Conservation (phyloP, 1,140 invertebrate species). For the Drosophila asahinai region DNA sequence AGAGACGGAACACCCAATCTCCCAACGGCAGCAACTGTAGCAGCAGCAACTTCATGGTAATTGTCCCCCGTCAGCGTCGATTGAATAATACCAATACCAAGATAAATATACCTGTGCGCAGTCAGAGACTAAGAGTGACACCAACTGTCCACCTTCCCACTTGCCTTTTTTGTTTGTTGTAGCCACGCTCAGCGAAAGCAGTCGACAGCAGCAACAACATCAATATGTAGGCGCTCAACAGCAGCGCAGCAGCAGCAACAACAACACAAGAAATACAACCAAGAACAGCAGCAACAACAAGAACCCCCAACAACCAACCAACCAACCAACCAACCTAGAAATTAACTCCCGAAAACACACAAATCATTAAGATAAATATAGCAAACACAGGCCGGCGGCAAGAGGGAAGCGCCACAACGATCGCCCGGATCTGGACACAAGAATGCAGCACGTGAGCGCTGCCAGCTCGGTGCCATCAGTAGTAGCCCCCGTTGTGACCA, state of each 20-base stretch:
- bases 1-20: background rate
- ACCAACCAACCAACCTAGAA: constrained; percentile 25
- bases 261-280: constrained; percentile 39
- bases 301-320: constrained; percentile 17
- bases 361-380: constrained; percentile 14
- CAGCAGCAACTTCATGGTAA: constrained; percentile 58
- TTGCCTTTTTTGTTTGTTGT: constrained; percentile 75
- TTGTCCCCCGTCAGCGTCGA: constrained; percentile 44
- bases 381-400: constrained; percentile 13
- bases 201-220: constrained; percentile 76
- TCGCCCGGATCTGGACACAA: constrained; percentile 38
- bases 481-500: constrained; percentile 85
- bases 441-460: constrained; percentile 82
- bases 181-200: constrained; percentile 74
- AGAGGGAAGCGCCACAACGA: constrained; percentile 41
- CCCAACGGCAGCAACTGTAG: background rate
- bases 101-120: constrained; percentile 22
- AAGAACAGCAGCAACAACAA: constrained; percentile 50
- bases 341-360: constrained; percentile 21
- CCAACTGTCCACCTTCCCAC: constrained; percentile 62
- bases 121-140: constrained; percentile 56
- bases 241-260: constrained; percentile 65
- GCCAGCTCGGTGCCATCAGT: constrained; percentile 77
- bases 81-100: constrained; percentile 24
- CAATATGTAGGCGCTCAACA: constrained; percentile 68